These are phyloP conservation scores for Drosophila bipectinata DNA, from an alignment of 1,140 invertebrate species.

Conservation along the genomic window DNA sequence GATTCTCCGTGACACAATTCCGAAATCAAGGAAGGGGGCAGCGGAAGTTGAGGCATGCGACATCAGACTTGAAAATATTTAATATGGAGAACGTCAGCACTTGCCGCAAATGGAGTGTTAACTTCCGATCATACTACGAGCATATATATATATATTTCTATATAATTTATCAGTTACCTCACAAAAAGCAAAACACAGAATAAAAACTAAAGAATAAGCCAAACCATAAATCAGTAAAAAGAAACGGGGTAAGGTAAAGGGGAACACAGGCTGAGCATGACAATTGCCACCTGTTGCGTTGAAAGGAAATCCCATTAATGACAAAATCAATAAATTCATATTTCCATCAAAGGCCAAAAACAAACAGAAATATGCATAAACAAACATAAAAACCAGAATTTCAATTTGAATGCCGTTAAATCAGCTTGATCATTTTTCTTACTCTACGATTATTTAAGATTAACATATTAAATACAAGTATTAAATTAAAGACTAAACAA, in stretches of 20 bases:
- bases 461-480: constrained; percentile 52
- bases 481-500: constrained; percentile 61
- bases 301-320: constrained; percentile 74
- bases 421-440: constrained; percentile 22
- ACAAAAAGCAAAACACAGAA: constrained; percentile 1
- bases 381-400: constrained; percentile 25
- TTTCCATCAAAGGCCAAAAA: constrained; percentile 55
- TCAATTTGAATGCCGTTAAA: constrained; percentile 59
- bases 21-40: constrained; percentile 20
- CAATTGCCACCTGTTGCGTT: constrained; percentile 69
- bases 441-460: constrained; percentile 12
- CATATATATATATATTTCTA: constrained; percentile 37
- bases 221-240: constrained; percentile 26
- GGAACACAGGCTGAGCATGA: constrained; percentile 61
- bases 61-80: constrained; percentile 38
- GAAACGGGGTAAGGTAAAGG: not conserved
- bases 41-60: constrained; percentile 52
- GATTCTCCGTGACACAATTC: constrained; percentile 64
- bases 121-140: constrained; percentile 58
- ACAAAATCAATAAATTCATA: constrained; percentile 78
- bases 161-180: constrained; percentile 47
- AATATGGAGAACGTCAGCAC: constrained; percentile 74
- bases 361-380: constrained; percentile 48
- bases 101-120: constrained; percentile 68
- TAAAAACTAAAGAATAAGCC: constrained; percentile 11